Evolutionary conservation across 1,140 invertebrate genomes (phyloP), one percentile per base, ranked within the genome.

Genomic region (Triops cancriformis): DNA sequence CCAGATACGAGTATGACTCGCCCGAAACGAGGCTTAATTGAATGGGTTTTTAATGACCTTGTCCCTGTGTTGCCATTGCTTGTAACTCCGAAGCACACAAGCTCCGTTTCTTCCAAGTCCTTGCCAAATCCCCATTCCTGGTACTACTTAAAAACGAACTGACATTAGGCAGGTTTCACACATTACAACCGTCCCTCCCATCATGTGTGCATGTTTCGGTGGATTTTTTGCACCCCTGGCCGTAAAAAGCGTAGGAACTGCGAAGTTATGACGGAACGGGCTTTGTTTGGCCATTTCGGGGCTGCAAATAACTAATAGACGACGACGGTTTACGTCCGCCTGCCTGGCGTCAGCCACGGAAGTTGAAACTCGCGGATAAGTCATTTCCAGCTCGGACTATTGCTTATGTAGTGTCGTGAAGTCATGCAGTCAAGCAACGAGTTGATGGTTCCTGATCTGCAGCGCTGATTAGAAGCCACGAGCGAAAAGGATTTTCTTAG

Each of bases 401-500:
- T 64, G 51, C 51, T 64, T 64, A 64, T 64, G 23, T 64, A 64
- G 51, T 64, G 51, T 23, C 51, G 51, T 64, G 51, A n/a, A 14
- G 10, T 64, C 23, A 18, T 64, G 51, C n/a, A 64, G 51, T 64
- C 51, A 64, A 64, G 10, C 10, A 64, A 64, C 51, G 51, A 64
- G 51, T 64, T 64, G 51, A 64, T 23, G 51, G 51, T 14, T 64
- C n/a, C 51, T 64, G 51, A 64, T 64, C 51, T 64, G 51, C 23
- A 64, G 51, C 51, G 18, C 51, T 64, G 51, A 64, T 64, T 64
- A 64, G 51, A 64, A 64, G 10, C 51, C 51, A 64, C 14, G 51
- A 64, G 51, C 45, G 51, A 64, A 23, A 64, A 64, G 51, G n/a
- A 64, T 64, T 64, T 64, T 64, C 51, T 64, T 64, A 64, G 10